Evolutionary conservation across 2,888 invertebrate species (phyloP).

Genomic region (Rosalia funebris): DNA sequence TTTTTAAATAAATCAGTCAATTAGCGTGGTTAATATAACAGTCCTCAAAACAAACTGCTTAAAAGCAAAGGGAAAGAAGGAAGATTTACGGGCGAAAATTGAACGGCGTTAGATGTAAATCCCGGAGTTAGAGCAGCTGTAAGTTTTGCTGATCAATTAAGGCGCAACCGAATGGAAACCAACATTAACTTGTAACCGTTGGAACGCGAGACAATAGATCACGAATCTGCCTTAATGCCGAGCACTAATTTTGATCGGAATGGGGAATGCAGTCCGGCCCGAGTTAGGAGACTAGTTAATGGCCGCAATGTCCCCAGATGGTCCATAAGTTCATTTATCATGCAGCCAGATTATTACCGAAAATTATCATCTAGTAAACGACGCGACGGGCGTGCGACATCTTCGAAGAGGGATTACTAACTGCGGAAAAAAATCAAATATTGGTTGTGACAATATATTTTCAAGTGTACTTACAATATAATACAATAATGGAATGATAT

Average conservation of each 20-base stretch:
- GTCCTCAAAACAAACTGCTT: too few species aligned
- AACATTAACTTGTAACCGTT: conserved; percentile 26
- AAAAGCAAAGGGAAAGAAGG: too few species aligned
- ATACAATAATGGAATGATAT: too few species aligned
- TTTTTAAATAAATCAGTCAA: too few species aligned
- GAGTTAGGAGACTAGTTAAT: conserved; percentile 34
- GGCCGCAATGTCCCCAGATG: conserved; percentile 38
- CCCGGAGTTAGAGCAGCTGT: conserved; percentile 1
- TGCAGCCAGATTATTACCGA: conserved; percentile 1
- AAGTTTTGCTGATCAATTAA: conserved; percentile 28
- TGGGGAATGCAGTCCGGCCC: conserved; percentile 17
- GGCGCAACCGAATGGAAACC: conserved; percentile 15
- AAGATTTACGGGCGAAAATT: too few species aligned
- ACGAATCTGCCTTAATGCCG: conserved; percentile 23
- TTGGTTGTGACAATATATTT: too few species aligned
- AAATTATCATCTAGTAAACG: conserved; percentile 9
- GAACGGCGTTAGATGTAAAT: not conserved
- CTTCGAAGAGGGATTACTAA: too few species aligned
- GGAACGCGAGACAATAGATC: conserved; percentile 19
- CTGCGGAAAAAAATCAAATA: too few species aligned
- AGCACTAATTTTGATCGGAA: conserved; percentile 24
- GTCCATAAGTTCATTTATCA: conserved; percentile 39
- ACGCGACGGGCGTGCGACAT: not conserved
- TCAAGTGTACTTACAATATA: too few species aligned
- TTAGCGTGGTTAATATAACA: too few species aligned